Conservation (phyloP, 2,113 vertebrate genomes). For the Callipepla squamata region DNA sequence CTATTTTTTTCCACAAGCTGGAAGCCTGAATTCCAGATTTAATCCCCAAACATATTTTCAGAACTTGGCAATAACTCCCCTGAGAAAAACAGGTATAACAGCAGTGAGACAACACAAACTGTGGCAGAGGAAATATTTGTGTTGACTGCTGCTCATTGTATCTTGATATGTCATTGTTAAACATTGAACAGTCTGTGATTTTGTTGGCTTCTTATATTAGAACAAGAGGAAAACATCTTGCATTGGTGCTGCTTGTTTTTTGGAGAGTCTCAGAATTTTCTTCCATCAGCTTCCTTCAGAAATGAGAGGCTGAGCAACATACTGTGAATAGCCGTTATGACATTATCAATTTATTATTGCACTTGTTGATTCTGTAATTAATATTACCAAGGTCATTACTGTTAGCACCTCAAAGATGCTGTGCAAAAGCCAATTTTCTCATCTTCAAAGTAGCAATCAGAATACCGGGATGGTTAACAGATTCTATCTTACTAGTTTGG, state of each 20-base stretch:
- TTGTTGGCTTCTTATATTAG: slow-evolving; percentile 27
- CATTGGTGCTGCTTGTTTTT: background rate
- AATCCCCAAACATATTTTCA: background rate
- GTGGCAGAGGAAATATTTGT: background rate
- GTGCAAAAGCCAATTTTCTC: background rate
- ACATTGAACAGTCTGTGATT: slow-evolving; percentile 42
- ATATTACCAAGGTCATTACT: background rate
- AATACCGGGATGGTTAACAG: background rate
- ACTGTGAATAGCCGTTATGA: background rate
- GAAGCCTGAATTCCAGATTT: slow-evolving; percentile 5
- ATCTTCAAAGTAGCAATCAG: background rate
- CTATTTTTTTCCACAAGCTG: background rate
- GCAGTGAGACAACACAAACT: background rate
- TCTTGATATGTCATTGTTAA: slow-evolving; percentile 48
- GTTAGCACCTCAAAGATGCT: background rate
- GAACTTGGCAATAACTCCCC: background rate
- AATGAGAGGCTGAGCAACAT: background rate
- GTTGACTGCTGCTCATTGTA: background rate
- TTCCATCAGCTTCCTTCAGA: background rate
- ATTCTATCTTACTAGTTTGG: background rate
- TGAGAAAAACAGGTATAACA: background rate
- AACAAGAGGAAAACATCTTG: background rate
- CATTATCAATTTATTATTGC: background rate
- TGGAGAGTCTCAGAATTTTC: background rate
- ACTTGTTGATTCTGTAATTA: background rate